Evolutionary conservation across 2,888 invertebrate genomes (phyloP).

Genomic region (Caenorhabditis sinica): DNA sequence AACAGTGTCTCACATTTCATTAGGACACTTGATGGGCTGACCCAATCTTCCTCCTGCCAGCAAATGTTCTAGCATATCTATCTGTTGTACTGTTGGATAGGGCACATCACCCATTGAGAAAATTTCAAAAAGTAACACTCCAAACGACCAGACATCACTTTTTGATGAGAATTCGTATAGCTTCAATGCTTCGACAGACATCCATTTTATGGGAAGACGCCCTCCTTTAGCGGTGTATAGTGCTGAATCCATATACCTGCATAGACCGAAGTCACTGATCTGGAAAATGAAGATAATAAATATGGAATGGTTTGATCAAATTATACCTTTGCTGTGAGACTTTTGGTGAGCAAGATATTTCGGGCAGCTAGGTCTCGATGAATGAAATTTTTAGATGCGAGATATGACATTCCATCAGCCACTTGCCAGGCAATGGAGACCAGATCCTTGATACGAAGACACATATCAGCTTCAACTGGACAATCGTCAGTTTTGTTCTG

Average conservation of each 20-base stretch:
- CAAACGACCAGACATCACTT: slow-evolving; percentile 79
- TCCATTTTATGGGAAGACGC: slow-evolving; percentile 79
- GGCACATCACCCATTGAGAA: slow-evolving; percentile 78
- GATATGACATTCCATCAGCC: slow-evolving; percentile 77
- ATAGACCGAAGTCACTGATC: slow-evolving; percentile 79
- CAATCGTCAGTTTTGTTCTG: slow-evolving; percentile 70
- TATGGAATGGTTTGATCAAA: no score
- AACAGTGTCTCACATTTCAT: slow-evolving; percentile 71
- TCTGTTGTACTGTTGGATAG: slow-evolving; percentile 75
- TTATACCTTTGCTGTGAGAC: slow-evolving; percentile 75
- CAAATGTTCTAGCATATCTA: slow-evolving; percentile 75
- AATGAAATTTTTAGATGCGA: slow-evolving; percentile 75
- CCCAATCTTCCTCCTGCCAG: slow-evolving; percentile 70
- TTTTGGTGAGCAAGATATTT: slow-evolving; percentile 75
- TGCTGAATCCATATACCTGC: slow-evolving; percentile 76
- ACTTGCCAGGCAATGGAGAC: slow-evolving; percentile 79
- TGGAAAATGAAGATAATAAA: slow-evolving; percentile 33
- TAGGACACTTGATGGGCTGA: slow-evolving; percentile 74
- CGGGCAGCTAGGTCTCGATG: slow-evolving; percentile 78
- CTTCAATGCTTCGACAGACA: slow-evolving; percentile 78
- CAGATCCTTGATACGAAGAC: slow-evolving; percentile 75
- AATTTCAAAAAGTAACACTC: slow-evolving; percentile 76
- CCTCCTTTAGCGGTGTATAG: slow-evolving; percentile 79
- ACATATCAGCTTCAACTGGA: slow-evolving; percentile 74
- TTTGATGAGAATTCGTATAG: slow-evolving; percentile 76